A percentile compares a stretch with the other conserved stretches of the same genome.
Evolutionary conservation across 2,113 vertebrate genomes (phyloP).

Genomic region (Triplophysa tibetana): DNA sequence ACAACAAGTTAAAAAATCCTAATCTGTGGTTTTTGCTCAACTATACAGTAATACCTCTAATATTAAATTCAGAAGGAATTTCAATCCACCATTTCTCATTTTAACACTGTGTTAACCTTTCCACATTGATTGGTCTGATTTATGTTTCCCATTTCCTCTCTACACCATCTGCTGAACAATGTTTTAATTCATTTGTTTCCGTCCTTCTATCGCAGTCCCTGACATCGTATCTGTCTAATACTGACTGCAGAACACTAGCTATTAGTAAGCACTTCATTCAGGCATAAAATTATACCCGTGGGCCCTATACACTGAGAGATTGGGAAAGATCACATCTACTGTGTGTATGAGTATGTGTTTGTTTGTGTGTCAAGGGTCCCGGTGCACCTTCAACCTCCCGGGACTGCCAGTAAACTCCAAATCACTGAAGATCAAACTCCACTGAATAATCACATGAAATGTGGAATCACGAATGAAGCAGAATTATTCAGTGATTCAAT

Average conservation of each 20-base stretch:
- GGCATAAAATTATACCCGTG: conserved; percentile 86
- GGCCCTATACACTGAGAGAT: conserved; percentile 83
- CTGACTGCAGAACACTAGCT: conserved; percentile 78
- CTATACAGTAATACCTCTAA: neutral
- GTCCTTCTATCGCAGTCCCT: conserved; percentile 4
- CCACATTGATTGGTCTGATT: conserved; percentile 74
- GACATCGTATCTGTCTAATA: conserved; percentile 24
- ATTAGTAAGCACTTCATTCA: conserved; percentile 86
- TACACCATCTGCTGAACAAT: conserved; percentile 53
- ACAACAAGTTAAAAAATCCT: neutral
- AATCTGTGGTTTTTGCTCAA: neutral
- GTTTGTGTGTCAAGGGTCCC: conserved; percentile 9
- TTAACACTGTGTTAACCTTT: conserved; percentile 72
- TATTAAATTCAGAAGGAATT: neutral
- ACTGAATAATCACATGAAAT: conserved; percentile 39
- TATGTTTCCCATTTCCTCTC: conserved; percentile 67
- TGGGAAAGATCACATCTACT: conserved; percentile 81
- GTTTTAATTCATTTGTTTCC: conserved; percentile 8
- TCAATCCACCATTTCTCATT: neutral
- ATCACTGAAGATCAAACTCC: conserved; percentile 31
- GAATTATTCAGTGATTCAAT: conserved; percentile 31
- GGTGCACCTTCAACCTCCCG: neutral
- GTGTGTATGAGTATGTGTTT: conserved; percentile 65
- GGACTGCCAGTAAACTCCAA: conserved; percentile 32
- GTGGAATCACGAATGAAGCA: conserved; percentile 35